Evolutionary conservation across 2,888 invertebrate genomes (phyloP), one percentile per base, ranked within the genome.

Genomic region (Amblyjoppa proteus): DNA sequence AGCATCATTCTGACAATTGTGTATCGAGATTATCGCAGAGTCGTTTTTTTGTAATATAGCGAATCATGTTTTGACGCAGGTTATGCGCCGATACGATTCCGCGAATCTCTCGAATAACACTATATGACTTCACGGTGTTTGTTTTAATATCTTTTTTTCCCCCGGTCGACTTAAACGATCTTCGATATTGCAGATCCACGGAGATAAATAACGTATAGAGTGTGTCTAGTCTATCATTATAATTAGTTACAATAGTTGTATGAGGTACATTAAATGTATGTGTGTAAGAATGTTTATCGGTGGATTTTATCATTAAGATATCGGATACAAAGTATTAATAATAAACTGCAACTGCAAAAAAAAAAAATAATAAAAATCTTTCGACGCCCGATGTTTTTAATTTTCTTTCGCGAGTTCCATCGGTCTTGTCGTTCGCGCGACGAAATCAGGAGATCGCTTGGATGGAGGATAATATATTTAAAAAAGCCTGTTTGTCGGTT

Each of bases 181-280:
- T 28, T 64, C 34, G n/a, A 66, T 69, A 31, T 53, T 20, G 82
- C 70, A 38, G 77, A 82, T 83, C 61, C 68, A 70, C 73, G 66
- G 9, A 25, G 20, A 53, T 53, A 66, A 66, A 71, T 83, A 85
- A 41, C 71, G 58, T 81, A 84, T 70, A 86, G 87, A 87, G 86
- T 86, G 87, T 86, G 82, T 87, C 87, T 87, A 87, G 87, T 87
- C 87, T 84, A 80, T 76, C 70, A 82, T 82, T 77, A 76, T 51
- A 31, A 31, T 75, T 80, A 85, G 66, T 85, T 82, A 69, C 61
- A 80, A 79, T 76, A 70, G 77, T 75, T 69, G 16, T 49, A 56
- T 78, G 68, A 64, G 56, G 45, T 83, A 66, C 53, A 53, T 83
- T 79, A 56, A 78, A 69, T 86, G 81, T 85, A 81, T 77, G 85